phyloP scores from a whole-genome alignment of 2,888 invertebrate genomes.

The Xestia c-nigrum region DNA sequence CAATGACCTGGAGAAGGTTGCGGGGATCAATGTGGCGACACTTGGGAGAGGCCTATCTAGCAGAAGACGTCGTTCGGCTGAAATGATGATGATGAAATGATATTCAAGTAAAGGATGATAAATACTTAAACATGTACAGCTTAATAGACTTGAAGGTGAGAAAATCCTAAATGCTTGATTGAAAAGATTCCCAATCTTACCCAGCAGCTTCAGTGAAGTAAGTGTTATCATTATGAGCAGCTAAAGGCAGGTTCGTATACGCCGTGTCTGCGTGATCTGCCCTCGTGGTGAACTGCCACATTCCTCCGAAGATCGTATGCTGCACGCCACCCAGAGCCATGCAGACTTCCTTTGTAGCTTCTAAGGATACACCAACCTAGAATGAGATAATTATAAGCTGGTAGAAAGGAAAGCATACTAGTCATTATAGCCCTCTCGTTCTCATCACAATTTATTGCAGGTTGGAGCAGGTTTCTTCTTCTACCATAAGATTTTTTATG shows the following conservation, averaged over 20 bases:
- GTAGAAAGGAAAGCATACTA: neutral
- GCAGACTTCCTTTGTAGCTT: slow-evolving; percentile 89
- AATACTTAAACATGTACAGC: neutral
- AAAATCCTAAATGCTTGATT: neutral
- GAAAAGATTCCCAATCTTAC: slow-evolving; percentile 74
- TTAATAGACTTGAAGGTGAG: neutral
- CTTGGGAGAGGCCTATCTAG: too few species aligned
- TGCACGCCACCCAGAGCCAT: slow-evolving; percentile 91
- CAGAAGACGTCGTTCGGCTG: too few species aligned
- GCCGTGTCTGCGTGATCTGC: slow-evolving; percentile 93
- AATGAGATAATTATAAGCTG: neutral
- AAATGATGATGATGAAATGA: neutral
- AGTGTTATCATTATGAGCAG: slow-evolving; percentile 94
- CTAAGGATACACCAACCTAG: slow-evolving; percentile 86
- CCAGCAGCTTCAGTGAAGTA: slow-evolving; percentile 95
- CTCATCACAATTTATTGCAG: neutral
- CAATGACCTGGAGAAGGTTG: too few species aligned
- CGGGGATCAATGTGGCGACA: too few species aligned
- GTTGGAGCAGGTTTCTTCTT: neutral
- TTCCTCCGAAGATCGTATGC: slow-evolving; percentile 93
- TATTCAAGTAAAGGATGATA: neutral
- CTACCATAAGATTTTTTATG: neutral
- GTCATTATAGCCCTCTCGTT: neutral
- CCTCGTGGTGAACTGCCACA: slow-evolving; percentile 92
- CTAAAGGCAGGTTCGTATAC: slow-evolving; percentile 92